Evolutionary conservation across 2,888 invertebrate genomes (phyloP).

Genomic region (Drosophila multiciliata): DNA sequence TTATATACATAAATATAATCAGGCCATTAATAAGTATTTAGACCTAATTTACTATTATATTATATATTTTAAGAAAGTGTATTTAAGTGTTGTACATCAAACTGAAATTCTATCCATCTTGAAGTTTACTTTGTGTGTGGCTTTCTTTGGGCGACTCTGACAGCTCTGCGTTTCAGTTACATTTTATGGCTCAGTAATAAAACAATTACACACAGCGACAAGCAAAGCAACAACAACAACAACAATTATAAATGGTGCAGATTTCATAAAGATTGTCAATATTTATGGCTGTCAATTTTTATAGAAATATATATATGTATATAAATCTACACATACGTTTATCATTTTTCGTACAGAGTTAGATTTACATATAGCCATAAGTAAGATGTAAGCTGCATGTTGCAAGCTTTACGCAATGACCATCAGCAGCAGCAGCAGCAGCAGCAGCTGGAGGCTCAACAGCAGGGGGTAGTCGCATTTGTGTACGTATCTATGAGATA

Average conservation of each 20-base stretch:
- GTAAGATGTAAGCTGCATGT: slow-evolving; percentile 38
- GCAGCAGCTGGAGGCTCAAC: slow-evolving; percentile 31
- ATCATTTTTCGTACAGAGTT: slow-evolving; percentile 5
- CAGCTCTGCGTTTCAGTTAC: slow-evolving; percentile 53
- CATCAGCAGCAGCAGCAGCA: slow-evolving; percentile 30
- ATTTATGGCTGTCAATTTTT: slow-evolving; percentile 69
- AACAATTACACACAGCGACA: slow-evolving; percentile 52
- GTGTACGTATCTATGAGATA: slow-evolving; percentile 59
- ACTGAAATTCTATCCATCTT: slow-evolving; percentile 4
- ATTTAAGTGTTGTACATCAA: slow-evolving; percentile 1
- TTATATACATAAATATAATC: no score
- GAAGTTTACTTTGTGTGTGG: slow-evolving; percentile 54
- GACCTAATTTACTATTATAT: no score
- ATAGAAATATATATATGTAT: slow-evolving; percentile 42
- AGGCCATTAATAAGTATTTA: neutral
- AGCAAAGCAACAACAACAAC: slow-evolving; percentile 46
- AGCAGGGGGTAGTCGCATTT: slow-evolving; percentile 32
- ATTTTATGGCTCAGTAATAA: slow-evolving; percentile 73
- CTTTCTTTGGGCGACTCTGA: slow-evolving; percentile 49
- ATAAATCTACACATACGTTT: slow-evolving; percentile 15
- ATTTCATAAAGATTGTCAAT: slow-evolving; percentile 69
- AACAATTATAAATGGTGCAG: slow-evolving; percentile 64
- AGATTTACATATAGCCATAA: slow-evolving; percentile 15
- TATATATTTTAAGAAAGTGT: no score
- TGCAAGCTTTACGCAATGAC: slow-evolving; percentile 56